phyloP scores from a whole-genome alignment of 2,888 invertebrate species.

The Camponotus fellah region DNA sequence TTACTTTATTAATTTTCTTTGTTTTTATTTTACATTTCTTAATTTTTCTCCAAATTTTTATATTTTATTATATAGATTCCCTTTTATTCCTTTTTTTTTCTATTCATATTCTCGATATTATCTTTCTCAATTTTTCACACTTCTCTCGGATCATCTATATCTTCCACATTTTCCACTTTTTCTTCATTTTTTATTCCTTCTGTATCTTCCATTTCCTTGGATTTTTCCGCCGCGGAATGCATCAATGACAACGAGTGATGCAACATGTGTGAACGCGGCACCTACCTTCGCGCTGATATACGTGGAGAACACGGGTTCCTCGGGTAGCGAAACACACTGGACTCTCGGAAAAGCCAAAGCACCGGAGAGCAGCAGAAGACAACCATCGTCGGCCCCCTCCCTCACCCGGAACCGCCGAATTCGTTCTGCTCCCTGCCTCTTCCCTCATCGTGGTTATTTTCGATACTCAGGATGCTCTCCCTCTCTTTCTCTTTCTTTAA shows the following conservation, averaged over 20 bases:
- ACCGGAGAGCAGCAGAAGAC: slow-evolving; percentile 67
- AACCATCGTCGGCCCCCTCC: slow-evolving; percentile 64
- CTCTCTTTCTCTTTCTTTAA: slow-evolving; percentile 46
- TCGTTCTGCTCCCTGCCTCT: slow-evolving; percentile 58
- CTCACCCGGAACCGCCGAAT: slow-evolving; percentile 62
- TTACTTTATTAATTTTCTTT: background rate
- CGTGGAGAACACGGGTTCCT: slow-evolving; percentile 76
- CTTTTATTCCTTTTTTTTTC: background rate
- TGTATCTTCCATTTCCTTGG: background rate
- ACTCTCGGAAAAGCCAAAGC: slow-evolving; percentile 81
- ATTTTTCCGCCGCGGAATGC: background rate
- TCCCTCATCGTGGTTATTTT: slow-evolving; percentile 72
- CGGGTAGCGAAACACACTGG: slow-evolving; percentile 81
- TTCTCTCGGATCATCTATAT: background rate
- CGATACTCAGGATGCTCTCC: slow-evolving; percentile 61
- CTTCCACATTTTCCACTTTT: background rate
- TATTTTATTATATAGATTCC: background rate
- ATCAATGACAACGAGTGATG: slow-evolving; percentile 19
- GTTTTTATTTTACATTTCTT: background rate
- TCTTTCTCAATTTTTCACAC: background rate
- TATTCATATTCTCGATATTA: background rate
- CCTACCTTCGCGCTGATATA: slow-evolving; percentile 74
- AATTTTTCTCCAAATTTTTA: background rate
- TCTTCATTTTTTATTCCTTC: background rate
- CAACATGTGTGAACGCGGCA: slow-evolving; percentile 46